A percentile compares a stretch with the other conserved stretches of the same genome.
These are phyloP conservation scores for Dexiosoma caninum DNA, from an alignment of 2,888 invertebrate genomes.

Conservation along the genomic window DNA sequence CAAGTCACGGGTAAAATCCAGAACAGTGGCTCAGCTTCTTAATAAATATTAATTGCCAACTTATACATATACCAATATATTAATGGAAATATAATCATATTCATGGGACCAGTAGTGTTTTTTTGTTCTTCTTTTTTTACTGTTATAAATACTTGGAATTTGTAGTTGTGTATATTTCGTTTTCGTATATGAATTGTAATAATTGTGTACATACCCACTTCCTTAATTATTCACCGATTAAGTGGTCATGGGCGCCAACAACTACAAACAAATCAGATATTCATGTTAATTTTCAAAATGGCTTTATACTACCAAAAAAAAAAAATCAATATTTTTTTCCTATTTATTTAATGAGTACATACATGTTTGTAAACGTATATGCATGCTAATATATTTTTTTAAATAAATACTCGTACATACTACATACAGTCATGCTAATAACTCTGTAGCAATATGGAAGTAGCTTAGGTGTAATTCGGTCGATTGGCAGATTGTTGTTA, in stretches of 20 bases:
- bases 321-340: constrained; percentile 29
- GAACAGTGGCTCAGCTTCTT: too few relatives aligned
- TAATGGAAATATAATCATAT: too few relatives aligned
- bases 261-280: constrained; percentile 66
- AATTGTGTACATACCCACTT: constrained; percentile 66
- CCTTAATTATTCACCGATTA: constrained; percentile 65
- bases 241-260: constrained; percentile 65
- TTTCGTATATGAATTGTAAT: constrained; percentile 62
- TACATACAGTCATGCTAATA: too few relatives aligned
- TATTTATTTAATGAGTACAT: neutral
- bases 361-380: neutral
- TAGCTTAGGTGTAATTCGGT: too few relatives aligned
- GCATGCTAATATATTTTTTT: neutral
- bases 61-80: too few relatives aligned
- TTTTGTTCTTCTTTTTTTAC: too few relatives aligned
- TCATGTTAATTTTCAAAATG: constrained; percentile 64
- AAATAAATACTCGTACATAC: too few relatives aligned
- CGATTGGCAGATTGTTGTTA: too few relatives aligned
- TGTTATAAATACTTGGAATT: constrained; percentile 21
- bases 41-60: too few relatives aligned
- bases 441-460: too few relatives aligned
- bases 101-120: too few relatives aligned
- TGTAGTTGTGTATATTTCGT: constrained; percentile 47
- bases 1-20: too few relatives aligned
- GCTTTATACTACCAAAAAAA: constrained; percentile 40